Conservation (phyloP, 2,113 vertebrate genomes). For the Platichthys stellatus region DNA sequence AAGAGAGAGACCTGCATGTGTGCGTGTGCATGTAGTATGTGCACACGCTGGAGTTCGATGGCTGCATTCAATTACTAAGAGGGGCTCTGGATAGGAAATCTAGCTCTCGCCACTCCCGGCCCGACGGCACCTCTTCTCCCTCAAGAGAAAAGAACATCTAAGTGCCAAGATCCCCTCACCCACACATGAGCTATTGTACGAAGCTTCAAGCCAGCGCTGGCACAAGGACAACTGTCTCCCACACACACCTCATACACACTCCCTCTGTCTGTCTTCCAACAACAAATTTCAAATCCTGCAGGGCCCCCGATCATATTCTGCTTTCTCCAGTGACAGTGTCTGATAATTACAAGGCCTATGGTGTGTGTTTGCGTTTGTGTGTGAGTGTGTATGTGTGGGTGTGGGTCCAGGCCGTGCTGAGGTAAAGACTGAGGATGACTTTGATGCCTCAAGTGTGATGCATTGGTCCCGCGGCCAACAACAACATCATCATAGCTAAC, state of each 20-base stretch:
- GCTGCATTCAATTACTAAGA: constrained; percentile 72
- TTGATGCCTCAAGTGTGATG: constrained; percentile 29
- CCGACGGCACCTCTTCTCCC: constrained; percentile 50
- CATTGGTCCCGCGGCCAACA: constrained; percentile 36
- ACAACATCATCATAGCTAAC: constrained; percentile 59
- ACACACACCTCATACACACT: constrained; percentile 38
- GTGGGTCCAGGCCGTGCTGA: not conserved
- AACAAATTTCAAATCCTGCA: constrained; percentile 42
- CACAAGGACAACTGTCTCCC: constrained; percentile 47
- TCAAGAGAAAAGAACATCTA: constrained; percentile 45
- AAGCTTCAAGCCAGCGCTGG: constrained; percentile 61
- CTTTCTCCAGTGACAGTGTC: constrained; percentile 30
- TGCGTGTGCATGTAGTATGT: constrained; percentile 1
- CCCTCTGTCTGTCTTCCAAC: constrained; percentile 33
- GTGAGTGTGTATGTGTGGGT: not conserved
- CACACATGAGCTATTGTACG: constrained; percentile 57
- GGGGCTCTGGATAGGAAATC: constrained; percentile 56
- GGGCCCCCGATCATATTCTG: constrained; percentile 14
- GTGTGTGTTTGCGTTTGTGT: constrained; percentile 1
- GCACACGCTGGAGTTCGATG: constrained; percentile 50
- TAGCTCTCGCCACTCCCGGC: constrained; percentile 36
- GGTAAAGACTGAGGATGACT: constrained; percentile 14
- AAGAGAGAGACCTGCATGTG: constrained; percentile 32
- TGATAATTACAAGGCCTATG: constrained; percentile 11
- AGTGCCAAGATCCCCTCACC: constrained; percentile 63